Conservation (phyloP, 2,888 invertebrate species). For the Perizoma flavofasciatum region DNA sequence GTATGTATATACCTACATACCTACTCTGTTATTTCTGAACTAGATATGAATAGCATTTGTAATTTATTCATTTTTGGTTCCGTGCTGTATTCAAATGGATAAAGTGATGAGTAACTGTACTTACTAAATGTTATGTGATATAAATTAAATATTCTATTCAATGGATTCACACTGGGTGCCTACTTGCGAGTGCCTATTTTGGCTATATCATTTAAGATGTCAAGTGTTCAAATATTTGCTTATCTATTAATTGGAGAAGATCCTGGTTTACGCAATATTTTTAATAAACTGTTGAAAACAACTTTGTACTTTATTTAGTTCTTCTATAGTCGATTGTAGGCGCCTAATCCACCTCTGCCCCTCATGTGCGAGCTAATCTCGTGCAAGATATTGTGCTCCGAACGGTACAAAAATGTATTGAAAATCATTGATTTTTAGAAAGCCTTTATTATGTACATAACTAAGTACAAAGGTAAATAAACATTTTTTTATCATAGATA, state of each 20-base stretch:
- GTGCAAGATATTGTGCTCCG: too few species aligned
- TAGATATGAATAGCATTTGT: too few species aligned
- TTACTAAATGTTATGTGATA: background rate
- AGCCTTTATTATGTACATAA: conserved; percentile 24
- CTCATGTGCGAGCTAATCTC: too few species aligned
- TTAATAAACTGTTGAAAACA: conserved; percentile 40
- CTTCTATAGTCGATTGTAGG: too few species aligned
- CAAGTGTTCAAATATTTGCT: conserved; percentile 45
- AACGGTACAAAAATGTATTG: too few species aligned
- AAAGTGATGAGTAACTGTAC: background rate
- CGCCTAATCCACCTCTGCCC: too few species aligned
- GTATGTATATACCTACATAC: too few species aligned
- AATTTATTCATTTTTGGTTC: too few species aligned
- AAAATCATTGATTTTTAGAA: conserved; percentile 6
- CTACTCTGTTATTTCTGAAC: too few species aligned
- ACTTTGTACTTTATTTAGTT: conserved; percentile 18
- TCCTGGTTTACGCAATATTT: conserved; percentile 47
- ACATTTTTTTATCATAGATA: conserved; percentile 5
- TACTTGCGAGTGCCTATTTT: conserved; percentile 46
- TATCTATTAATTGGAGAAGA: conserved; percentile 19
- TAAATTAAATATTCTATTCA: background rate
- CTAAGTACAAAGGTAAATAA: conserved; percentile 23
- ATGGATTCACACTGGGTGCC: conserved; percentile 34
- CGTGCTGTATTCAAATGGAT: too few species aligned
- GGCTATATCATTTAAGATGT: conserved; percentile 40